Evolutionary conservation across 2,113 vertebrate species (phyloP).

Genomic region (Tympanuchus pallidicinctus): DNA sequence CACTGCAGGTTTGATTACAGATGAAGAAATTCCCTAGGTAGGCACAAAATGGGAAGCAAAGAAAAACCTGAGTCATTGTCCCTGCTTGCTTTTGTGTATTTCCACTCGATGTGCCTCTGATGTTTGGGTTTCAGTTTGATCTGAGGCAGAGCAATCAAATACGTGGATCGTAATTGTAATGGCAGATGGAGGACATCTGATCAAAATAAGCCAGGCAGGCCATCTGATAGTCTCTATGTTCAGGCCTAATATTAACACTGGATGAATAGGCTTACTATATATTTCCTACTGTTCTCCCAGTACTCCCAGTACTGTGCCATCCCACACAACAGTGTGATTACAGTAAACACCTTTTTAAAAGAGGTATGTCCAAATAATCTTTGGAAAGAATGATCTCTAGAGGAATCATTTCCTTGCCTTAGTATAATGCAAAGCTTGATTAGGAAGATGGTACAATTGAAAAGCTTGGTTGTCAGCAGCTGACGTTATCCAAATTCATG

Average conservation of each 20-base stretch:
- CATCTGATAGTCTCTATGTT: conserved; percentile 34
- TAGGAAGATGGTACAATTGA: neutral
- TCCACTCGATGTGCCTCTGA: neutral
- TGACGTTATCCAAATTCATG: conserved; percentile 12
- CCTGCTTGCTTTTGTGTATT: neutral
- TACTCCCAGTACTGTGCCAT: neutral
- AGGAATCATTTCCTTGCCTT: neutral
- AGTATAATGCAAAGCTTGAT: neutral
- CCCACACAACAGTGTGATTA: neutral
- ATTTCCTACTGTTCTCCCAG: conserved; percentile 21
- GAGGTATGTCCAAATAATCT: neutral
- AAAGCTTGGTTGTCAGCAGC: neutral
- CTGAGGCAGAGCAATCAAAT: neutral
- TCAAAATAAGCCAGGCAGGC: conserved; percentile 16
- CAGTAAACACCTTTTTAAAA: neutral
- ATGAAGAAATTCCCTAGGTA: neutral
- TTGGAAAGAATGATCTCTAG: neutral
- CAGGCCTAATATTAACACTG: conserved; percentile 28
- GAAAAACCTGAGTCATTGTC: neutral
- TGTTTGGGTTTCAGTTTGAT: neutral
- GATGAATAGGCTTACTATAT: conserved; percentile 38
- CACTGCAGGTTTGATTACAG: neutral
- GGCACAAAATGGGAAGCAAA: neutral
- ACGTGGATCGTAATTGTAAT: neutral
- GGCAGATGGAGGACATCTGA: conserved; percentile 14